Evolutionary conservation across 2,888 invertebrate species (phyloP).

Genomic region (Piscicola geometra): DNA sequence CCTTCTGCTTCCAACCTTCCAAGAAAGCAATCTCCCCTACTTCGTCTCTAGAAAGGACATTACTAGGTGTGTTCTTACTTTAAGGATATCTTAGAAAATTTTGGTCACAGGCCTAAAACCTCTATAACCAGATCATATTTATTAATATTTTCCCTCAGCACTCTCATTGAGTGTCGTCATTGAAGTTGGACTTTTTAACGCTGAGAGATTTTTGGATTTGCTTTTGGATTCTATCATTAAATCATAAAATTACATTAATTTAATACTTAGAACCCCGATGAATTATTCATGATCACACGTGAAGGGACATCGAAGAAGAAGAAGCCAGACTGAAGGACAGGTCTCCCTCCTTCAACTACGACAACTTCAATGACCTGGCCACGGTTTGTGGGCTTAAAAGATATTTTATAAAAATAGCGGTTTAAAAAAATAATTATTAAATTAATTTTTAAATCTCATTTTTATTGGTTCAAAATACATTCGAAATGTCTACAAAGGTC

Average conservation of each 20-base stretch:
- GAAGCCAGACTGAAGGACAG: not conserved
- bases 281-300: too few species aligned
- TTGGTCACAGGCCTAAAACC: too few species aligned
- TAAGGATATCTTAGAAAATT: too few species aligned
- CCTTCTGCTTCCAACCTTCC: not conserved
- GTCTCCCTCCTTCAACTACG: conserved; percentile 1
- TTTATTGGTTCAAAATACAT: not conserved
- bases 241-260: too few species aligned
- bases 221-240: not conserved
- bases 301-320: not conserved
- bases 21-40: not conserved
- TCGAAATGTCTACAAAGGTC: too few species aligned
- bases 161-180: too few species aligned
- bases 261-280: too few species aligned
- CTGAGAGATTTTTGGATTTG: not conserved
- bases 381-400: not conserved
- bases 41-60: not conserved
- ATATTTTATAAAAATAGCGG: not conserved
- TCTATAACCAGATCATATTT: too few species aligned
- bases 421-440: too few species aligned
- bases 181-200: not conserved
- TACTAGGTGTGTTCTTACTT: not conserved
- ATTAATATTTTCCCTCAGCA: too few species aligned
- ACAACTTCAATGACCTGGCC: conserved; percentile 5
- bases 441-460: not conserved